A percentile compares a stretch with the other conserved stretches of the same genome.
phyloP scores from a whole-genome alignment of 2,113 vertebrate genomes.

The Paedocypris sp. region DNA sequence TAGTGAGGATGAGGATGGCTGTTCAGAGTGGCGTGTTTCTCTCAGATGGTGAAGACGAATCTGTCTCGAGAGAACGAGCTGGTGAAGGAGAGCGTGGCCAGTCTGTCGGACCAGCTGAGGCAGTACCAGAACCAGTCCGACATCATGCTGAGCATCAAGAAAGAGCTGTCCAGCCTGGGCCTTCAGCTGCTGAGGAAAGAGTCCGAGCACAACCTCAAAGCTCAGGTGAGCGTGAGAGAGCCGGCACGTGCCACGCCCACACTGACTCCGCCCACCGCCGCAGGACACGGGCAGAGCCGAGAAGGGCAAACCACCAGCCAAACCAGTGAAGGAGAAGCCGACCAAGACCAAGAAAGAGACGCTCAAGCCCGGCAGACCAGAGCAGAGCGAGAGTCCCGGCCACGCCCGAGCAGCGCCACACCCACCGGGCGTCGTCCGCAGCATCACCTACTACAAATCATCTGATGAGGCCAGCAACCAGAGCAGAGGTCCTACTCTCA shows the following conservation, averaged over 20 bases:
- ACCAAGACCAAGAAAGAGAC: constrained; percentile 75
- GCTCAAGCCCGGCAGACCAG: constrained; percentile 24
- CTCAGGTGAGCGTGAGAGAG: constrained; percentile 64
- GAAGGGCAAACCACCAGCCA: constrained; percentile 46
- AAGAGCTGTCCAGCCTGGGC: constrained; percentile 84
- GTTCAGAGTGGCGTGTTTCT: not conserved
- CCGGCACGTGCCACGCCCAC: too few species aligned
- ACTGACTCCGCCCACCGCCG: too few species aligned
- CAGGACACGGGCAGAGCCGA: too few species aligned
- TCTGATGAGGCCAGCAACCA: constrained; percentile 39
- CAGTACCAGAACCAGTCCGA: constrained; percentile 86
- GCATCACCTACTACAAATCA: constrained; percentile 92
- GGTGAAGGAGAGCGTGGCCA: constrained; percentile 76
- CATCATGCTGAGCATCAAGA: constrained; percentile 90
- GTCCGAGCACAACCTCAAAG: constrained; percentile 52
- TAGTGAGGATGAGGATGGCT: too few species aligned
- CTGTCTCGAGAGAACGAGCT: constrained; percentile 80
- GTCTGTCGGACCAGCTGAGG: constrained; percentile 74
- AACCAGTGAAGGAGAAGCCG: constrained; percentile 66
- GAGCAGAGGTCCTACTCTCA: not conserved
- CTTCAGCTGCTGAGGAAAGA: constrained; percentile 89
- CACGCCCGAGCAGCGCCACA: constrained; percentile 62
- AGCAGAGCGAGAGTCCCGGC: constrained; percentile 53
- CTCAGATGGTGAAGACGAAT: constrained; percentile 85
- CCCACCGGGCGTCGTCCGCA: constrained; percentile 73